These are phyloP conservation scores for Strongylocentrotus purpuratus DNA, from an alignment of 35 echinoderm and acorn worm species.

Conservation along the genomic window DNA sequence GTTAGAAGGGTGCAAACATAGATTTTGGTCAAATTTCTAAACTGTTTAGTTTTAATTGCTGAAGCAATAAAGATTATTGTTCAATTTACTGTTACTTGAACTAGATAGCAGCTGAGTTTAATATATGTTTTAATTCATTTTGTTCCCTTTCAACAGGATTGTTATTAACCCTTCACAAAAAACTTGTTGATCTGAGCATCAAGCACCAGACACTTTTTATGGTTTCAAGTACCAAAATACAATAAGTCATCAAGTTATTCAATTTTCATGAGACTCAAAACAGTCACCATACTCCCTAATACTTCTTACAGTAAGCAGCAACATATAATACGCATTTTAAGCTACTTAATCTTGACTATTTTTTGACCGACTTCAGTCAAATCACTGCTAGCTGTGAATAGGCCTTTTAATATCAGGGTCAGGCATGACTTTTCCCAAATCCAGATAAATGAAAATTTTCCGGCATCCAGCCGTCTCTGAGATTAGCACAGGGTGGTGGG, in stretches of 20 bases:
- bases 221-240: too few species aligned
- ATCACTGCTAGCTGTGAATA: background rate
- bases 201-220: too few species aligned
- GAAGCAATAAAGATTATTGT: background rate
- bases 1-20: background rate
- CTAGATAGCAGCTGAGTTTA: too few species aligned
- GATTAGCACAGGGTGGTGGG: slow-evolving; percentile 26
- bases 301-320: too few species aligned
- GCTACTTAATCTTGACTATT: background rate
- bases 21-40: background rate
- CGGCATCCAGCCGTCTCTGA: slow-evolving; percentile 11
- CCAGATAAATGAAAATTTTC: slow-evolving; percentile 33
- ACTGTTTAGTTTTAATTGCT: background rate
- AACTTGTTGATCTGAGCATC: too few species aligned
- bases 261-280: too few species aligned
- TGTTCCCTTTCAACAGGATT: too few species aligned
- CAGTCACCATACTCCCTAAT: too few species aligned
- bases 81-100: too few species aligned
- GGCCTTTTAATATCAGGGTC: background rate
- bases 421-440: slow-evolving; percentile 13
- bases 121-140: too few species aligned
- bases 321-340: background rate
- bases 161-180: too few species aligned
- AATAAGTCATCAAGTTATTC: too few species aligned
- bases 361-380: background rate